Percentiles rank a stretch among this genome's conserved stretches.
These are phyloP conservation scores for Sturnus vulgaris DNA, from an alignment of 2,113 vertebrate genomes.

Conservation along the genomic window DNA sequence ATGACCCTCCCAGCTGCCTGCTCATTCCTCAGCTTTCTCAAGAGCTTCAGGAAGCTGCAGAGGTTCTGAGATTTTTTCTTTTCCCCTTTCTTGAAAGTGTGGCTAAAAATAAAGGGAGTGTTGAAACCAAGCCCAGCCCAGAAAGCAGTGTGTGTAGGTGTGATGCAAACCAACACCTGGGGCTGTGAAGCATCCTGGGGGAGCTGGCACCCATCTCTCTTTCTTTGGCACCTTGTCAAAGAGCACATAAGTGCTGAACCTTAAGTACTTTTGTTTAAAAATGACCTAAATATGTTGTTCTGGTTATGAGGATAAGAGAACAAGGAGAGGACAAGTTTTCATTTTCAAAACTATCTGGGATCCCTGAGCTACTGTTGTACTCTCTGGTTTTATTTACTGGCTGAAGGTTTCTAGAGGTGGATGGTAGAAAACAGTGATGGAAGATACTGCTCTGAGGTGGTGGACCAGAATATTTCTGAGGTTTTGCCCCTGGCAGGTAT, in stretches of 20 bases:
- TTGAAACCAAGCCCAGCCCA: not conserved
- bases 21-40: not conserved
- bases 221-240: not conserved
- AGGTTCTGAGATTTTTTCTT: not conserved
- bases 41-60: not conserved
- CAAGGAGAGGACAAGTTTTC: not conserved
- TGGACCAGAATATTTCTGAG: not conserved
- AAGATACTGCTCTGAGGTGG: not conserved
- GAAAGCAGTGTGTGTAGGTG: not conserved
- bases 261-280: not conserved
- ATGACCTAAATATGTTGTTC: not conserved
- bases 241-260: not conserved
- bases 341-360: not conserved
- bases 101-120: constrained; percentile 4
- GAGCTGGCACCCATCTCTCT: not conserved
- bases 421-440: not conserved
- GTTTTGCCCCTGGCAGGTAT: not conserved
- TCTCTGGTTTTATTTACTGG: not conserved
- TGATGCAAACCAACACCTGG: constrained; percentile 24
- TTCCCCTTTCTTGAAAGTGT: not conserved
- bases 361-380: not conserved
- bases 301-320: not conserved
- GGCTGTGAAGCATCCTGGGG: not conserved
- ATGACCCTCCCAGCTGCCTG: not conserved
- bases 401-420: not conserved